Evolutionary conservation across 2,888 invertebrate species (phyloP).

Genomic region (Protodeltote pygarga): DNA sequence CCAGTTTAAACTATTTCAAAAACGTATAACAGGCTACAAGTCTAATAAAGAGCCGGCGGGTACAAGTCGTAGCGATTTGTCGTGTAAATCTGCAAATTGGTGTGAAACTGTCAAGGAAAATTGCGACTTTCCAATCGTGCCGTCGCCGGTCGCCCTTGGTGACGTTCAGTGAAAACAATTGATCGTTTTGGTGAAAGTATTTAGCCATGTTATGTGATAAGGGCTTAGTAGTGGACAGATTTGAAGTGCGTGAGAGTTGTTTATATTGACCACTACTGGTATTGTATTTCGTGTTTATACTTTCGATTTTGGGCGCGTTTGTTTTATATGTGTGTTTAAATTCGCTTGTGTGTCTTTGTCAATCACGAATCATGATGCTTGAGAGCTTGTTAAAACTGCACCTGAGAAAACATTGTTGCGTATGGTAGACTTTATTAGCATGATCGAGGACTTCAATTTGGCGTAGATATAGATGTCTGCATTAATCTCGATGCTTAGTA

Average conservation of each 20-base stretch:
- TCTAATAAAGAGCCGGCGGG: constrained; percentile 29
- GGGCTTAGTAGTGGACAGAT: not conserved
- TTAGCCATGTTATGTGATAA: constrained; percentile 27
- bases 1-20: constrained; percentile 6
- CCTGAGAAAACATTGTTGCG: too few relatives aligned
- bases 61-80: constrained; percentile 61
- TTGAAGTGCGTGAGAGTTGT: constrained; percentile 1
- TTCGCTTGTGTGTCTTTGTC: too few relatives aligned
- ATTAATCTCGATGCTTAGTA: too few relatives aligned
- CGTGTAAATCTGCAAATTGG: constrained; percentile 68
- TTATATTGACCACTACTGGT: constrained; percentile 38
- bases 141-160: constrained; percentile 46
- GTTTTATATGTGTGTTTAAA: constrained; percentile 23
- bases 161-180: constrained; percentile 66
- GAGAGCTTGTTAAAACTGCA: too few relatives aligned
- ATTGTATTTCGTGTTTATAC: constrained; percentile 29
- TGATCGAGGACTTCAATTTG: too few relatives aligned
- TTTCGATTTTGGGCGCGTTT: constrained; percentile 31
- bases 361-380: too few relatives aligned
- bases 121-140: constrained; percentile 56
- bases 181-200: constrained; percentile 67
- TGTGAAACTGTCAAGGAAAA: constrained; percentile 65
- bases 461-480: too few relatives aligned
- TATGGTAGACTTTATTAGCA: too few relatives aligned
- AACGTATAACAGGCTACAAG: constrained; percentile 3